phyloP scores from a whole-genome alignment of 1,140 invertebrate species.

The Orchestia grillus region DNA sequence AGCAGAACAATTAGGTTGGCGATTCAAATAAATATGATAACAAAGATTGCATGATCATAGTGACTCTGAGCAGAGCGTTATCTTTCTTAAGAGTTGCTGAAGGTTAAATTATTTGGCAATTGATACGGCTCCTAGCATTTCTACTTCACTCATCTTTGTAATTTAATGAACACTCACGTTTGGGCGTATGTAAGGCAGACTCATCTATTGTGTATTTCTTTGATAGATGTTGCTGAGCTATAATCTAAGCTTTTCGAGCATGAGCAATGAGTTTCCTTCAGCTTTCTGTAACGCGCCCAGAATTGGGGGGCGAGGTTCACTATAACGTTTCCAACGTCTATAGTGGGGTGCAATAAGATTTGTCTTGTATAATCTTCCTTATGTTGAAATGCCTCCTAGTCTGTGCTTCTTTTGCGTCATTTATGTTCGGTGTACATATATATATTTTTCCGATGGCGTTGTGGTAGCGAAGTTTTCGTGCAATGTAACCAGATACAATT shows the following conservation, averaged over 20 bases:
- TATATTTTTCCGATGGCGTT: constrained; percentile 54
- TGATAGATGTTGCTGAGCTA: constrained; percentile 39
- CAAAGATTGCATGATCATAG: neutral
- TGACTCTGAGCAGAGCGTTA: neutral
- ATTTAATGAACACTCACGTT: constrained; percentile 21
- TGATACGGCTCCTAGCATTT: neutral
- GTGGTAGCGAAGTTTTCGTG: constrained; percentile 54
- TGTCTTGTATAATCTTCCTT: constrained; percentile 49
- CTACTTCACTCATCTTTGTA: constrained; percentile 26
- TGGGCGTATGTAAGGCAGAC: constrained; percentile 10
- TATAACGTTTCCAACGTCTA: neutral
- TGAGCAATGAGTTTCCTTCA: constrained; percentile 16
- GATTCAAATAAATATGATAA: neutral
- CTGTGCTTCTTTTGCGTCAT: constrained; percentile 45
- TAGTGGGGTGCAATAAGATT: constrained; percentile 53
- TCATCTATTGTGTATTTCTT: constrained; percentile 41
- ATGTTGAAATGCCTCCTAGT: constrained; percentile 54
- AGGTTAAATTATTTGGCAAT: neutral
- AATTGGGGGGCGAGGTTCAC: neutral
- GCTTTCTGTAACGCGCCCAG: neutral
- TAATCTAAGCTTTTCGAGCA: constrained; percentile 11
- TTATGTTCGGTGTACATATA: constrained; percentile 26
- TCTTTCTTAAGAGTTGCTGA: neutral
- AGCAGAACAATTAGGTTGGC: neutral
- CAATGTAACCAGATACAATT: constrained; percentile 51